phyloP scores from a whole-genome alignment of 1,140 invertebrate species.

The Platyscapa corneri region DNA sequence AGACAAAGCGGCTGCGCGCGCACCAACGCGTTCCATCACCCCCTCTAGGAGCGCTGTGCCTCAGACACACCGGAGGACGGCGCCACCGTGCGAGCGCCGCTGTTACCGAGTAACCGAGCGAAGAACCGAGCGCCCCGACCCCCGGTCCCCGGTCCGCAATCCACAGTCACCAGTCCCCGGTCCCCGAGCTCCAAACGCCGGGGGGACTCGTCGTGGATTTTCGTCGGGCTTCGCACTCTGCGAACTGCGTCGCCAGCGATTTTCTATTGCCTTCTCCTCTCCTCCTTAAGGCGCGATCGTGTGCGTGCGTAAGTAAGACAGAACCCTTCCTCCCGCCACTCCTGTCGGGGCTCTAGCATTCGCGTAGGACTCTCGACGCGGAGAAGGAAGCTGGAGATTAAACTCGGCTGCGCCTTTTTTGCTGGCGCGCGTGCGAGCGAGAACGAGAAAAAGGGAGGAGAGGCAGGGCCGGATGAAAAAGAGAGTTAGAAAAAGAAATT shows the following conservation, averaged over 20 bases:
- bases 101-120: neutral
- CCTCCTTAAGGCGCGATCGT: too few species aligned
- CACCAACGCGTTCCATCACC: slow-evolving; percentile 68
- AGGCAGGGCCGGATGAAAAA: neutral
- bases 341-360: neutral
- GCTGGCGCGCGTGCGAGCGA: neutral
- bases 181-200: neutral
- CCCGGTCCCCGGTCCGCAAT: too few species aligned
- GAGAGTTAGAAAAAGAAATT: neutral
- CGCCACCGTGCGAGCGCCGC: neutral
- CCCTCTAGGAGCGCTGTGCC: slow-evolving; percentile 52
- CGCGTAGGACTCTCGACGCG: neutral
- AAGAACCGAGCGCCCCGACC: too few species aligned
- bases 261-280: too few species aligned
- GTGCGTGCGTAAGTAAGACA: neutral
- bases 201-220: too few species aligned
- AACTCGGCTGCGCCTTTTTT: slow-evolving; percentile 8
- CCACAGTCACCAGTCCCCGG: too few species aligned
- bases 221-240: too few species aligned
- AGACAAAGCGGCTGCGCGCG: slow-evolving; percentile 74
- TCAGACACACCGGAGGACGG: neutral
- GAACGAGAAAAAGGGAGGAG: neutral
- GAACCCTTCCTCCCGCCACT: too few species aligned
- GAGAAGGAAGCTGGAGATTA: slow-evolving; percentile 30
- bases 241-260: too few species aligned